Evolutionary conservation across 2,113 vertebrate species (phyloP).

Genomic region (Phocoena sinus): DNA sequence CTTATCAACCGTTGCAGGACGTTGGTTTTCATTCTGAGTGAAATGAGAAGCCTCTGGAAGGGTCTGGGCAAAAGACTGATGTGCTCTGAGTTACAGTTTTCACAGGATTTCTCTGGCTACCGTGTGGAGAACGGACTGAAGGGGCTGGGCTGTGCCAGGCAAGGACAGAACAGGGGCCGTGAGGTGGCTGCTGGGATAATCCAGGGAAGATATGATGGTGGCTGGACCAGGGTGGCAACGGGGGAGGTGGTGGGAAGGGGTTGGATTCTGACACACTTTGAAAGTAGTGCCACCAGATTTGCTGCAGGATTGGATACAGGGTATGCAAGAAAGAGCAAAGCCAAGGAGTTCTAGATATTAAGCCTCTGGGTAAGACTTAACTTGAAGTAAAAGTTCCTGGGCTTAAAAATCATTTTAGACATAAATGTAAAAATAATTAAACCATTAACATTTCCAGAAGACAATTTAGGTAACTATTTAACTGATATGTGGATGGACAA

Average conservation of each 20-base stretch:
- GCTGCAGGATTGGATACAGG: background rate
- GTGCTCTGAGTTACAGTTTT: background rate
- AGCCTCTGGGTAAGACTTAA: background rate
- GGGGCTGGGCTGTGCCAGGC: background rate
- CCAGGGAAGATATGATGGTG: background rate
- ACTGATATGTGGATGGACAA: background rate
- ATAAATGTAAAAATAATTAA: background rate
- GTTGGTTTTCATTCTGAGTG: background rate
- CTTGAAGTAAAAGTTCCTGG: background rate
- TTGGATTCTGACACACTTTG: background rate
- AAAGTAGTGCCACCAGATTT: background rate
- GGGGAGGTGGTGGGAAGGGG: background rate
- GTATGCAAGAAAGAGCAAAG: background rate
- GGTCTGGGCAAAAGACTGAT: background rate
- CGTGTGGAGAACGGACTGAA: background rate
- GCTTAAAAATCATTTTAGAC: background rate
- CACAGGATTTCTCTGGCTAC: background rate
- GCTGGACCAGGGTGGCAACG: background rate
- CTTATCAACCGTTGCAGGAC: background rate
- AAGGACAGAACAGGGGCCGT: background rate
- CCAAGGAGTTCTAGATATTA: background rate
- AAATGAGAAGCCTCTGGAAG: background rate
- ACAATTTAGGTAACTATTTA: background rate
- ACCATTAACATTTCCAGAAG: constrained; percentile 11
- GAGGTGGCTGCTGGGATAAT: background rate